phyloP scores from a whole-genome alignment of 2,797 vertebrate species.

The Antrozous pallidus region DNA sequence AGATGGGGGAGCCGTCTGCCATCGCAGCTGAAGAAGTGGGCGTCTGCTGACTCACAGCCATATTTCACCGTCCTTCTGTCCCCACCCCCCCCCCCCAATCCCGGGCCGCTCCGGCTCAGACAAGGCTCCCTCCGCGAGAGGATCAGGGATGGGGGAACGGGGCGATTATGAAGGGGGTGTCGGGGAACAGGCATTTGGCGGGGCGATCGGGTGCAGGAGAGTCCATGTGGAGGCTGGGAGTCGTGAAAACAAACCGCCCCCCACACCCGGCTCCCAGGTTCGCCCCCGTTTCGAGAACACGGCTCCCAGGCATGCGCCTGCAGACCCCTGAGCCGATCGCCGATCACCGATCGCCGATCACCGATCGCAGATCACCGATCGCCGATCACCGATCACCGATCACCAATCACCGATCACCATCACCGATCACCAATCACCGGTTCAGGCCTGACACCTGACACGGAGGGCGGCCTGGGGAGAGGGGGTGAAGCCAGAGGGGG shows the following conservation, averaged over 20 bases:
- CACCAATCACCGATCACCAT: too few relatives aligned
- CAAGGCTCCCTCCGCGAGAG: background rate
- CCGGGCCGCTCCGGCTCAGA: background rate
- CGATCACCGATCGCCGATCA: too few relatives aligned
- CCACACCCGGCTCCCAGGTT: too few relatives aligned
- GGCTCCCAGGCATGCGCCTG: fast-evolving
- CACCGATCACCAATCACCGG: too few relatives aligned
- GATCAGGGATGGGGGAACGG: too few relatives aligned
- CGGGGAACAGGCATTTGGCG: background rate
- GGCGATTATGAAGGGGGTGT: background rate
- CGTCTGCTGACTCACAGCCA: fast-evolving
- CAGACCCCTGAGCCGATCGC: background rate
- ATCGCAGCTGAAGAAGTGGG: background rate
- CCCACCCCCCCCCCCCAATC: too few relatives aligned
- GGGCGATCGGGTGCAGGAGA: background rate
- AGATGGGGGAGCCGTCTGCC: background rate
- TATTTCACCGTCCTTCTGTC: background rate
- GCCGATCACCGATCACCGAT: too few relatives aligned
- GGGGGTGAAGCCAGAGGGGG: background rate
- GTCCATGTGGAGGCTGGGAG: fast-evolving
- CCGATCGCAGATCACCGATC: too few relatives aligned
- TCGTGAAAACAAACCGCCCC: background rate
- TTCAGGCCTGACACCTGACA: too few relatives aligned
- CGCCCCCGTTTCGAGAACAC: fast-evolving
- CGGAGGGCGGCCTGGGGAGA: background rate